phyloP scores from a whole-genome alignment of 2,113 vertebrate genomes.

The Nansenia antarctica region DNA sequence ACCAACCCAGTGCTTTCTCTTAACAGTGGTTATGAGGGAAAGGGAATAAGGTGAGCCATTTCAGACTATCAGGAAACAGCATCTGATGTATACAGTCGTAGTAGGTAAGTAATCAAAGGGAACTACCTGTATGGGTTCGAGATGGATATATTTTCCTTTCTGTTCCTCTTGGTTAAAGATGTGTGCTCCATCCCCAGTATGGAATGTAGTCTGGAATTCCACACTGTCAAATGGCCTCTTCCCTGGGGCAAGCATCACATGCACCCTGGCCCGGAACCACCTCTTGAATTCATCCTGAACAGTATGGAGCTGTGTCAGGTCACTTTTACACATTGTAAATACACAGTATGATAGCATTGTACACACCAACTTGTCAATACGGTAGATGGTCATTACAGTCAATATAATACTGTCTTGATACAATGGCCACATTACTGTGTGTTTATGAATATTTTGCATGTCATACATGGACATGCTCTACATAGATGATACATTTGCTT shows the following conservation, averaged over 20 bases:
- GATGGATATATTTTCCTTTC: constrained; percentile 54
- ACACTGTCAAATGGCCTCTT: constrained; percentile 69
- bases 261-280: constrained; percentile 89
- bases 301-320: neutral
- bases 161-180: constrained; percentile 62
- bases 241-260: constrained; percentile 75
- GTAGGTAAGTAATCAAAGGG: too few species aligned
- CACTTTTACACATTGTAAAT: too few species aligned
- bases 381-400: too few species aligned
- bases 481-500: too few species aligned
- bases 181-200: constrained; percentile 63
- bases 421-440: too few species aligned
- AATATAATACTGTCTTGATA: too few species aligned
- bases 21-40: neutral
- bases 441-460: too few species aligned
- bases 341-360: too few species aligned
- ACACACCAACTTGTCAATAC: too few species aligned
- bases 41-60: neutral
- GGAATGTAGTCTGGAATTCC: constrained; percentile 52
- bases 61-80: neutral
- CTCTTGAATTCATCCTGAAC: constrained; percentile 87
- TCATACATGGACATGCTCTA: too few species aligned
- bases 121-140: constrained; percentile 51
- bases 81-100: neutral
- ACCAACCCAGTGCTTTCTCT: too few species aligned